Conservation (phyloP, 2,113 vertebrate species). For the Amblyopsis rosae region DNA sequence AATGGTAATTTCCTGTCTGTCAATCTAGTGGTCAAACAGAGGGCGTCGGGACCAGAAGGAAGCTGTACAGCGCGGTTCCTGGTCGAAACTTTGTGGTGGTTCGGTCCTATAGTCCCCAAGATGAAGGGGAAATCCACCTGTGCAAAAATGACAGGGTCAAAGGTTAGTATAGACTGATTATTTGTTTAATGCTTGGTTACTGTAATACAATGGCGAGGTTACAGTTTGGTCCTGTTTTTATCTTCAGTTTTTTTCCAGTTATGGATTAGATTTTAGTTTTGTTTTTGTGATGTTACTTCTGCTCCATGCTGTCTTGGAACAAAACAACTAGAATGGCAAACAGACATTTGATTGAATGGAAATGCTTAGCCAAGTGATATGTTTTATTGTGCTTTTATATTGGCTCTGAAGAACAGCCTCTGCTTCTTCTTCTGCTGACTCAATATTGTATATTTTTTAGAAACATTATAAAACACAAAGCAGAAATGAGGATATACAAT, state of each 20-base stretch:
- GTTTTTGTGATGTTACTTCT: neutral
- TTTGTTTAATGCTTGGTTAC: neutral
- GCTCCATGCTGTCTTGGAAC: too few species aligned
- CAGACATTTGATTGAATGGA: constrained; percentile 21
- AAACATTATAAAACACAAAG: neutral
- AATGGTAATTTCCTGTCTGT: neutral
- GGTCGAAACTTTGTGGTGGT: constrained; percentile 90
- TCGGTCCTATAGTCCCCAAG: constrained; percentile 88
- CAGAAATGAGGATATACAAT: too few species aligned
- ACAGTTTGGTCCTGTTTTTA: too few species aligned
- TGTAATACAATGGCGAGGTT: too few species aligned
- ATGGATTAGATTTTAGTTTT: too few species aligned
- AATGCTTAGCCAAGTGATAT: constrained; percentile 7
- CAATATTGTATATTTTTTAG: neutral
- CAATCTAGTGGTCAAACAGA: constrained; percentile 79
- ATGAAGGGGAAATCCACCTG: constrained; percentile 91
- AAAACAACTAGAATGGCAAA: neutral
- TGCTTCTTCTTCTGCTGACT: neutral
- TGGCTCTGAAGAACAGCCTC: neutral
- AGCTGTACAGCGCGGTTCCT: constrained; percentile 94
- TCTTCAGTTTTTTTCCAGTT: too few species aligned
- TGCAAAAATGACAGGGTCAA: constrained; percentile 93
- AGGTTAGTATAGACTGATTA: constrained; percentile 71
- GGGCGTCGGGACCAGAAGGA: constrained; percentile 82
- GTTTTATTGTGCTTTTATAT: neutral